Evolutionary conservation across 2,888 invertebrate species (phyloP).

Genomic region (Escarpia spicata): DNA sequence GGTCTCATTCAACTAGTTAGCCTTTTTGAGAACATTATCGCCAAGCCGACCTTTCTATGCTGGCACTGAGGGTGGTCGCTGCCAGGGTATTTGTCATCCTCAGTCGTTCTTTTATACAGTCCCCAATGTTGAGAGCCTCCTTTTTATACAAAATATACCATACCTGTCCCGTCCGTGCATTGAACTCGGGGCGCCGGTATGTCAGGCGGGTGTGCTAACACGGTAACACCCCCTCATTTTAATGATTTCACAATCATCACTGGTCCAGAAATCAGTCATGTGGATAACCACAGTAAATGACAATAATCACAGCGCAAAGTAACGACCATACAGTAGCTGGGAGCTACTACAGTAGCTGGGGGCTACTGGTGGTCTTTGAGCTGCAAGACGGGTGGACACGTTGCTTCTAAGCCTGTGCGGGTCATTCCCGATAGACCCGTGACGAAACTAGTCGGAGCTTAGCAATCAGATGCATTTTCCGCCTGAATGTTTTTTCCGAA

Average conservation of each 20-base stretch:
- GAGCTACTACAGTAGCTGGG: not conserved
- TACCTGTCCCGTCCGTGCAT: no score
- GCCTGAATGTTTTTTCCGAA: not conserved
- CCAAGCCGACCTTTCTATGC: no score
- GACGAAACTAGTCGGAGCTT: not conserved
- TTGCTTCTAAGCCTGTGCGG: not conserved
- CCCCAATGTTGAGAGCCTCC: no score
- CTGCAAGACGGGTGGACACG: not conserved
- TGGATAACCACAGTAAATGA: not conserved
- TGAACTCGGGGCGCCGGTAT: no score
- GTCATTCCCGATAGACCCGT: not conserved
- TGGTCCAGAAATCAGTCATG: not conserved
- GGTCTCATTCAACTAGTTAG: no score
- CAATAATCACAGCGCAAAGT: not conserved
- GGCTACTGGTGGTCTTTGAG: not conserved
- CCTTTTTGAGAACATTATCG: no score
- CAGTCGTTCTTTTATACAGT: no score
- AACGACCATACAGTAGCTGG: not conserved
- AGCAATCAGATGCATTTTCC: not conserved
- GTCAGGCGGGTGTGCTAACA: no score
- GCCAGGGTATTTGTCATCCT: no score
- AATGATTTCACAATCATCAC: not conserved
- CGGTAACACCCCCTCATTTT: no score
- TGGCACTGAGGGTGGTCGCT: no score
- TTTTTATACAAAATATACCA: no score